These are phyloP conservation scores for Brachyopa scutellaris DNA, from an alignment of 2,888 invertebrate genomes.

Conservation along the genomic window DNA sequence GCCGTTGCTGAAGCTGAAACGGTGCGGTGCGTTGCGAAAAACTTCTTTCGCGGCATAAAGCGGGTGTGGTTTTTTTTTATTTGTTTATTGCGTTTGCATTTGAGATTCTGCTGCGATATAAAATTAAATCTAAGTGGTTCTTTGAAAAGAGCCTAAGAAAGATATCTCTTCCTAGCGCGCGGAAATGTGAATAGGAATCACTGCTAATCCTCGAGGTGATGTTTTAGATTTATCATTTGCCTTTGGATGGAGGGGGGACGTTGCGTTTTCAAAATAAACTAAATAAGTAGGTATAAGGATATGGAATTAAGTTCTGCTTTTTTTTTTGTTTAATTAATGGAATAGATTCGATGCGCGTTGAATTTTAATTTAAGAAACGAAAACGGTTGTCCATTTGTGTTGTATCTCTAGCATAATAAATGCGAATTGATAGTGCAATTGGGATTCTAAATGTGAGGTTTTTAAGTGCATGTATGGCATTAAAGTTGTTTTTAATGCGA, in stretches of 20 bases:
- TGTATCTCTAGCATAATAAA: constrained; percentile 59
- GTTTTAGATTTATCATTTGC: constrained; percentile 63
- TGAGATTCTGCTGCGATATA: constrained; percentile 58
- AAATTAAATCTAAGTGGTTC: constrained; percentile 59
- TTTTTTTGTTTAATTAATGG: constrained; percentile 56
- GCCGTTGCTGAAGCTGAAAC: neutral
- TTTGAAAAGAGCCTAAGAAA: constrained; percentile 34
- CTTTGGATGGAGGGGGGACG: neutral
- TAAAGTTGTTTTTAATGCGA: constrained; percentile 25
- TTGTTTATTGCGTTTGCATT: constrained; percentile 56
- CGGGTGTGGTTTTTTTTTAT: constrained; percentile 47
- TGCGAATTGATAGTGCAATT: constrained; percentile 54
- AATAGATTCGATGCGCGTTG: constrained; percentile 60
- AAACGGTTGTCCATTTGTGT: constrained; percentile 18
- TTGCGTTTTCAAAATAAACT: constrained; percentile 4
- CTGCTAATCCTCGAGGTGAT: constrained; percentile 62
- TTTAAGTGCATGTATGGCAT: constrained; percentile 59
- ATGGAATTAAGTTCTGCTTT: constrained; percentile 5
- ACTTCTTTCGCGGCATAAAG: constrained; percentile 16
- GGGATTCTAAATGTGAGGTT: constrained; percentile 47
- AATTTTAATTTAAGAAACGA: constrained; percentile 58
- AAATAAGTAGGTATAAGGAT: constrained; percentile 12
- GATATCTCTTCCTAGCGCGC: constrained; percentile 58
- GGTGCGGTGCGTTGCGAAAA: neutral
- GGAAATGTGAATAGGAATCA: constrained; percentile 62